Evolutionary conservation across 2,888 invertebrate genomes (phyloP).

Genomic region (Dioctria linearis): DNA sequence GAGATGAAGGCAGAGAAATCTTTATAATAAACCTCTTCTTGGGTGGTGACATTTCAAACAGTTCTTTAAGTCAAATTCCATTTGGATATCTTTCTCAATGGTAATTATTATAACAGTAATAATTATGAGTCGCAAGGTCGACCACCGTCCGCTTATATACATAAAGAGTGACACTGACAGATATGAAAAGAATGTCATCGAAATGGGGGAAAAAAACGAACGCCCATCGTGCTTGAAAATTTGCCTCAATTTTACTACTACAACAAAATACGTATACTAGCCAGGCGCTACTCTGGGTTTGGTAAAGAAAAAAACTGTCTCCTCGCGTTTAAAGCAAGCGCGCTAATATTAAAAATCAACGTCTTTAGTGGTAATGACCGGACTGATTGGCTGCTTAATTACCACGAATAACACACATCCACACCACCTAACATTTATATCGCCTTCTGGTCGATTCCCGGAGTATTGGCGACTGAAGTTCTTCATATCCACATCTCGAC

Average conservation of each 20-base stretch:
- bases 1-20: constrained; percentile 9
- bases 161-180: constrained; percentile 9
- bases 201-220: constrained; percentile 14
- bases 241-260: constrained; percentile 19
- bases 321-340: background rate
- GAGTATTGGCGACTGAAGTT: background rate
- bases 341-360: constrained; percentile 54
- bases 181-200: constrained; percentile 41
- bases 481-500: background rate
- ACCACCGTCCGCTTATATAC: constrained; percentile 14
- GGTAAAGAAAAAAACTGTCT: background rate
- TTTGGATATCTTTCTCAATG: constrained; percentile 23
- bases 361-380: constrained; percentile 57
- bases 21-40: constrained; percentile 39
- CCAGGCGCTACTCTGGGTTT: background rate
- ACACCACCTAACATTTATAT: background rate
- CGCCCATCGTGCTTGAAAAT: constrained; percentile 23
- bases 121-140: constrained; percentile 44
- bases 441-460: constrained; percentile 29
- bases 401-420: constrained; percentile 35
- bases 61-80: constrained; percentile 42
- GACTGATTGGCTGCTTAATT: constrained; percentile 57
- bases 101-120: constrained; percentile 4
- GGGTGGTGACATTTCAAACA: constrained; percentile 47
- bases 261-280: too few relatives aligned